These are phyloP conservation scores for Esox niger DNA, from an alignment of 2,113 vertebrate genomes.

Conservation along the genomic window DNA sequence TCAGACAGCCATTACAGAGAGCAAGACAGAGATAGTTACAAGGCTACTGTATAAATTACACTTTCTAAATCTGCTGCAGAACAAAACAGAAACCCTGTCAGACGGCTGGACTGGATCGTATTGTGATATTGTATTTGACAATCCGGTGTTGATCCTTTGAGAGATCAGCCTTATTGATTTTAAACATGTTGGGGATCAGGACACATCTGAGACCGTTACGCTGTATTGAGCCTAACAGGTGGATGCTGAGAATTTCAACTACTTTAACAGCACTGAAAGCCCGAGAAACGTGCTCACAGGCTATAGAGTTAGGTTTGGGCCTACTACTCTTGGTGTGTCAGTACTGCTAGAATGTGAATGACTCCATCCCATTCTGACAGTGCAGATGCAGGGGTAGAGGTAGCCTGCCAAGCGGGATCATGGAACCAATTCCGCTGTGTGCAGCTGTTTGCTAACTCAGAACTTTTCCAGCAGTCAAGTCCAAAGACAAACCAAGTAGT, in stretches of 20 bases:
- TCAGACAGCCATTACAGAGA: too few relatives aligned
- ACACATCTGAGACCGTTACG: too few relatives aligned
- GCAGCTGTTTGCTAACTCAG: constrained; percentile 59
- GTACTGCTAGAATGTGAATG: constrained; percentile 57
- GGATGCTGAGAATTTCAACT: constrained; percentile 40
- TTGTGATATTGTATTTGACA: too few relatives aligned
- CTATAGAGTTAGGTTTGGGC: too few relatives aligned
- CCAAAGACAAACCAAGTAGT: constrained; percentile 13
- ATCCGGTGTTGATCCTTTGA: too few relatives aligned
- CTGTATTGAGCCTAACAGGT: constrained; percentile 1
- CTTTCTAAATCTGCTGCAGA: too few relatives aligned
- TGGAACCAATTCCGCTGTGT: constrained; percentile 52
- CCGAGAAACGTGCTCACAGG: constrained; percentile 49
- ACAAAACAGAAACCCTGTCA: too few relatives aligned
- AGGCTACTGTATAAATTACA: too few relatives aligned
- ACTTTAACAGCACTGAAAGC: constrained; percentile 16
- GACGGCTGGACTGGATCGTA: too few relatives aligned
- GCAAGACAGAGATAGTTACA: too few relatives aligned
- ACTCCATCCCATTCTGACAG: constrained; percentile 66
- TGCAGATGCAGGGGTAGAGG: constrained; percentile 57
- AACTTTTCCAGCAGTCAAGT: constrained; percentile 32
- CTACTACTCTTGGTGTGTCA: constrained; percentile 50
- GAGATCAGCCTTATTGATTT: too few relatives aligned
- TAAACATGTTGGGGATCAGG: too few relatives aligned
- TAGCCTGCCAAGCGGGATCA: constrained; percentile 54